phyloP scores from a whole-genome alignment of 2,888 invertebrate genomes.

The Lasioglossum leucozonium region DNA sequence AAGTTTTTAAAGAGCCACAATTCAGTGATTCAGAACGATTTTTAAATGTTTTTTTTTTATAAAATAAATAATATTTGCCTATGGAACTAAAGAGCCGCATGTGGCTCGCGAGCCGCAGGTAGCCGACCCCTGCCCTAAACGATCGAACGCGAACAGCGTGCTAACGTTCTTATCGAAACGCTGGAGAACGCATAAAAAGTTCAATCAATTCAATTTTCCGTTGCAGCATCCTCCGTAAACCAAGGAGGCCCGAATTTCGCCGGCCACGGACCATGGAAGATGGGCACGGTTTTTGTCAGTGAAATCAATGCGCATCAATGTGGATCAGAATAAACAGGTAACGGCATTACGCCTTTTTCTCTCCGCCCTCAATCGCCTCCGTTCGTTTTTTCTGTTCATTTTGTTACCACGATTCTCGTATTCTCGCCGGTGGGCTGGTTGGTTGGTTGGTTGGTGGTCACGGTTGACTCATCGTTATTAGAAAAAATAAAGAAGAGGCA shows the following conservation, averaged over 20 bases:
- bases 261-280: background rate
- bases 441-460: constrained; percentile 12
- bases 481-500: constrained; percentile 46
- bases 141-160: background rate
- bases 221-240: background rate
- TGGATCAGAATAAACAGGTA: constrained; percentile 37
- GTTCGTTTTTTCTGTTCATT: constrained; percentile 18
- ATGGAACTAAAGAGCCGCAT: no score
- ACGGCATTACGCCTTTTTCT: constrained; percentile 27
- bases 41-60: no score
- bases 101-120: no score
- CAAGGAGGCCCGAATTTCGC: background rate
- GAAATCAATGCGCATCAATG: constrained; percentile 20
- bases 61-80: no score
- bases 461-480: constrained; percentile 51
- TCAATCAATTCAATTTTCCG: background rate
- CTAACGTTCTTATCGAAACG: background rate
- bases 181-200: background rate
- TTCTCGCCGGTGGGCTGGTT: background rate
- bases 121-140: no score
- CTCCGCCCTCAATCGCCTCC: constrained; percentile 14
- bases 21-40: no score
- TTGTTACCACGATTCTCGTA: constrained; percentile 41
- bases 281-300: background rate
- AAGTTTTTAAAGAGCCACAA: no score